Evolutionary conservation across 1,140 invertebrate genomes (phyloP), one percentile per base, ranked within the genome.

Genomic region (Trissolcus basalis): DNA sequence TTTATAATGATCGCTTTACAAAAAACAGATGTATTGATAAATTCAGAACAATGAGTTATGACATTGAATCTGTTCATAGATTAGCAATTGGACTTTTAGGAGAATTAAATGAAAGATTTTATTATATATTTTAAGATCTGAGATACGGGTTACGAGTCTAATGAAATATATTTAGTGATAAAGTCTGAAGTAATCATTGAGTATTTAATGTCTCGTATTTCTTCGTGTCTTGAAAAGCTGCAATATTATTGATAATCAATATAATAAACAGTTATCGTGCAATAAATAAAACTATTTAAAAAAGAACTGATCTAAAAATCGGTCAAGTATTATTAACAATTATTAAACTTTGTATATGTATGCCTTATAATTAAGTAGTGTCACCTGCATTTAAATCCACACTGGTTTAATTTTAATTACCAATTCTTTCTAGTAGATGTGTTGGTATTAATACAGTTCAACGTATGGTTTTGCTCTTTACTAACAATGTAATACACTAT

Each of bases 401-500:
- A 50, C 19, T 53, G 9, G 15, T 41, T 16, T 27, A 27, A 48
- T 14, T 27, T 44, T 51, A 58, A 51, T 68, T 68, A 44, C 51
- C 44, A 39, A 27, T 59, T 67, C 48, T 50, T 67, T 50, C 35
- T 43, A 44, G 7, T 44, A 44, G 43, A 13, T 44, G 12, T 56
- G 9, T 9, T 36, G 19, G 19, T 27, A 27, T 27, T 32, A 43
- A 35, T 41, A 9, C 14, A 41, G 16, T 35, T 44, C 48, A 39
- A 27, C 51, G 27, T 56, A 33, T 39, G 36, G 32, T 35, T 50
- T 51, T 19, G 45, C 36, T 67, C 27, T 50, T 43, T 59, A 68
- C 64, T 68, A 58, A 58, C 48, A 19, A 51, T 36, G 32, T 68
- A 45, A n/a, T 50, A 55, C 32, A 58, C 39, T 50, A 9, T 54